These are phyloP conservation scores for Microtus montanus DNA, from an alignment of 2,113 vertebrate genomes.

Conservation along the genomic window DNA sequence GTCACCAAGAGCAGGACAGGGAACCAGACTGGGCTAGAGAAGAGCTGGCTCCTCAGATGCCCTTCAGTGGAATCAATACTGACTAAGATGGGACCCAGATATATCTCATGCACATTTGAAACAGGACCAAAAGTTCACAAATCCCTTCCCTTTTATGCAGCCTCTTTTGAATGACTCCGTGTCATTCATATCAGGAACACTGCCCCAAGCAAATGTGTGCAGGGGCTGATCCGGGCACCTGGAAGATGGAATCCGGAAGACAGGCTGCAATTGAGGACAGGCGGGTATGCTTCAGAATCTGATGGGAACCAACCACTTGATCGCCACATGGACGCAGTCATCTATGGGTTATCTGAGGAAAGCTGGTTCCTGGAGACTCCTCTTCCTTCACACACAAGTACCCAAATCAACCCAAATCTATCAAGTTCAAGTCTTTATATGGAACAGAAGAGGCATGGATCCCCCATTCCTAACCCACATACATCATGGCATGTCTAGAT, in stretches of 20 bases:
- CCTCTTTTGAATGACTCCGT: not conserved
- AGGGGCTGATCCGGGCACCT: accelerated
- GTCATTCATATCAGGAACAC: not conserved
- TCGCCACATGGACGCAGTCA: not conserved
- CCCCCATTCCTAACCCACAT: not conserved
- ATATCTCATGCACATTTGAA: not conserved
- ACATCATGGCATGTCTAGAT: not conserved
- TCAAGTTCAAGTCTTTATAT: no score
- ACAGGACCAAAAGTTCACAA: not conserved
- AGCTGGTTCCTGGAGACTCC: not conserved
- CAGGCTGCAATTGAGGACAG: not conserved
- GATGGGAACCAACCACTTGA: accelerated
- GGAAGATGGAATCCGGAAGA: not conserved
- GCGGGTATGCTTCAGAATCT: not conserved
- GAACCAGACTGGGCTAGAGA: not conserved
- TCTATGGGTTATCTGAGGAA: not conserved
- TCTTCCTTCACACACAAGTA: not conserved
- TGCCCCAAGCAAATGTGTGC: accelerated
- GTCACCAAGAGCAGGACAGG: not conserved
- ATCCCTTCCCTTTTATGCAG: not conserved
- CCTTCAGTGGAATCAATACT: not conserved
- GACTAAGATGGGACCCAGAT: not conserved
- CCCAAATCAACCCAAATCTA: not conserved
- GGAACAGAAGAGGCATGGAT: not conserved
- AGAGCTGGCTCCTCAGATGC: not conserved